Evolutionary conservation across 2,888 invertebrate genomes (phyloP).

Genomic region (Nyleta sp.): DNA sequence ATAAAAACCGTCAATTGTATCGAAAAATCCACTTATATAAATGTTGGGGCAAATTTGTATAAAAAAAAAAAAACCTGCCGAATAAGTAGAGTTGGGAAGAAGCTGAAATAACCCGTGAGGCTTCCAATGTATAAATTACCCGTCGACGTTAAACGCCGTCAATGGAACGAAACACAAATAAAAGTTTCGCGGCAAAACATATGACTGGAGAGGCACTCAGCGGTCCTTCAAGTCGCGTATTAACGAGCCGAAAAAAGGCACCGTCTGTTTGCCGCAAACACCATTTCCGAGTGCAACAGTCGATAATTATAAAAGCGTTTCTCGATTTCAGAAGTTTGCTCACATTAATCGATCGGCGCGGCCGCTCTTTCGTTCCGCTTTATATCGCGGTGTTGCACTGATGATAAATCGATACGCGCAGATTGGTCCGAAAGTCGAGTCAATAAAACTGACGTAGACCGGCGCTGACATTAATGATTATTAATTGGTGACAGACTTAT

Average conservation of each 20-base stretch:
- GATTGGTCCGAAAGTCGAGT: conserved; percentile 47
- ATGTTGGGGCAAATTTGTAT: too few species aligned
- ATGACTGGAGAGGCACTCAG: background rate
- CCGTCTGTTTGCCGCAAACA: background rate
- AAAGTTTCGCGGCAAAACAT: background rate
- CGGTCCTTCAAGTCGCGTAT: conserved; percentile 15
- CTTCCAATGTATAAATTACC: conserved; percentile 8
- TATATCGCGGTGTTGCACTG: conserved; percentile 17
- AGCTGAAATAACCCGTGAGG: background rate
- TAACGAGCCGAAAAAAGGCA: conserved; percentile 18
- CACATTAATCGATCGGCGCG: conserved; percentile 40
- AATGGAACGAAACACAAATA: background rate
- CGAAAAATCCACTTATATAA: too few species aligned
- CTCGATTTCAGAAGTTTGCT: conserved; percentile 39
- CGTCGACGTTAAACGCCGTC: background rate
- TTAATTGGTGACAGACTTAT: conserved; percentile 66
- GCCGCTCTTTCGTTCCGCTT: conserved; percentile 11
- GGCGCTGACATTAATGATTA: conserved; percentile 64
- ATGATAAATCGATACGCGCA: conserved; percentile 50
- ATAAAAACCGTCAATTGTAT: too few species aligned
- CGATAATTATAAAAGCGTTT: conserved; percentile 53
- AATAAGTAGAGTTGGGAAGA: background rate
- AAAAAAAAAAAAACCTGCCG: too few species aligned
- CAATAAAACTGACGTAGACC: conserved; percentile 62
- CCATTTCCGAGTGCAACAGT: conserved; percentile 8